These are phyloP conservation scores for Borostomias antarcticus DNA, from an alignment of 2,797 vertebrate genomes.

Conservation along the genomic window DNA sequence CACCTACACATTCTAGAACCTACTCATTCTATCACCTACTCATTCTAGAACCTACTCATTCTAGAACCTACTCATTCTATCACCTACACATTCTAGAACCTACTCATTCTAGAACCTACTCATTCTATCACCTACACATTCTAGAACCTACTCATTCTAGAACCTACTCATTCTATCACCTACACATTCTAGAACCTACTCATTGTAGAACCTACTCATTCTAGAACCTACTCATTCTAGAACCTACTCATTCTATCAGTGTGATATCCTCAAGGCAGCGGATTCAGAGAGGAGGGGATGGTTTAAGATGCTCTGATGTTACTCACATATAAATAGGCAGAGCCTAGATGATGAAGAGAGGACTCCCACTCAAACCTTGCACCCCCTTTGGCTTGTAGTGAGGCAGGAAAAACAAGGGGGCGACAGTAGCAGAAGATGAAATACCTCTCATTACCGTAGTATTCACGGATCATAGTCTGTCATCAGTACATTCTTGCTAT, in stretches of 20 bases:
- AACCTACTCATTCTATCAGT: conserved; percentile 67
- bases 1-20: no score
- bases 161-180: no score
- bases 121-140: no score
- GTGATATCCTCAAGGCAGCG: conserved; percentile 65
- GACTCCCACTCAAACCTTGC: conserved; percentile 62
- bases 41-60: no score
- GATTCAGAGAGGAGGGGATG: conserved; percentile 61
- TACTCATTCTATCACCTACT: no score
- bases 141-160: no score
- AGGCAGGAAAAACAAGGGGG: conserved; percentile 44
- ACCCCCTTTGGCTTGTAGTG: conserved; percentile 66
- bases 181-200: no score
- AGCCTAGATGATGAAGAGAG: conserved; percentile 60
- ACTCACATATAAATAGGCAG: conserved; percentile 65
- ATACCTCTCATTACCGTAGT: neutral
- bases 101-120: no score
- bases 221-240: no score
- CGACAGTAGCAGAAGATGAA: neutral
- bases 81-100: no score
- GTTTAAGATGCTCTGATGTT: conserved; percentile 76
- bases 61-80: no score
- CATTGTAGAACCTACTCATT: no score
- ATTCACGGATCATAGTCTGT: neutral
- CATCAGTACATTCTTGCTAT: conserved; percentile 6